A percentile compares a stretch with the other conserved stretches of the same genome.
These are phyloP conservation scores for Venustaconcha ellipsiformis DNA, from an alignment of 1,140 invertebrate species.

Conservation along the genomic window DNA sequence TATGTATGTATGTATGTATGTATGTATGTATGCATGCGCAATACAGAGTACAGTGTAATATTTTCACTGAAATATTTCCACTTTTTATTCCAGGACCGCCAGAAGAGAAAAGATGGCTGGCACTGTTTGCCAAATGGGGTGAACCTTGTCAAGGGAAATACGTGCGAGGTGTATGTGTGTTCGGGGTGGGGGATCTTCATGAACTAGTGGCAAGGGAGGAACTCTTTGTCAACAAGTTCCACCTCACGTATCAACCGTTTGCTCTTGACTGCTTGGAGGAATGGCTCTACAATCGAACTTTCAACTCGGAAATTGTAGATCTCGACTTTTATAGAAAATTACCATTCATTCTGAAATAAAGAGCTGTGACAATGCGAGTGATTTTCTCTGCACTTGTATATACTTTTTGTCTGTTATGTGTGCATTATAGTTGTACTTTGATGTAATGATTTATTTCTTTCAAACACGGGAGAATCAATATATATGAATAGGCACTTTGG, in stretches of 20 bases:
- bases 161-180: conserved; percentile 56
- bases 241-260: conserved; percentile 52
- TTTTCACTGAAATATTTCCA: too few relatives aligned
- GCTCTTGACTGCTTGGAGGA: conserved; percentile 61
- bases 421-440: too few relatives aligned
- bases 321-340: not conserved
- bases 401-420: too few relatives aligned
- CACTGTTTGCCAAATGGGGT: conserved; percentile 24
- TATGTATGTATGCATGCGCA: too few relatives aligned
- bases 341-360: too few relatives aligned
- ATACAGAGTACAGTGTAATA: too few relatives aligned
- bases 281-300: conserved; percentile 52
- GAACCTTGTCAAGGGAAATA: conserved; percentile 36
- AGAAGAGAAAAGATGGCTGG: conserved; percentile 25
- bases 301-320: not conserved
- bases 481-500: too few relatives aligned
- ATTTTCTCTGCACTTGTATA: too few relatives aligned
- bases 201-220: conserved; percentile 40
- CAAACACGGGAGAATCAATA: too few relatives aligned
- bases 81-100: conserved; percentile 18
- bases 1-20: too few relatives aligned
- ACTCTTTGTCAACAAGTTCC: conserved; percentile 64
- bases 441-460: too few relatives aligned
- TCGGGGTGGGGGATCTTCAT: conserved; percentile 54
- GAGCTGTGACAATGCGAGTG: too few relatives aligned